Evolutionary conservation across 2,113 vertebrate species (phyloP).

Genomic region (Pleuronectes platessa): DNA sequence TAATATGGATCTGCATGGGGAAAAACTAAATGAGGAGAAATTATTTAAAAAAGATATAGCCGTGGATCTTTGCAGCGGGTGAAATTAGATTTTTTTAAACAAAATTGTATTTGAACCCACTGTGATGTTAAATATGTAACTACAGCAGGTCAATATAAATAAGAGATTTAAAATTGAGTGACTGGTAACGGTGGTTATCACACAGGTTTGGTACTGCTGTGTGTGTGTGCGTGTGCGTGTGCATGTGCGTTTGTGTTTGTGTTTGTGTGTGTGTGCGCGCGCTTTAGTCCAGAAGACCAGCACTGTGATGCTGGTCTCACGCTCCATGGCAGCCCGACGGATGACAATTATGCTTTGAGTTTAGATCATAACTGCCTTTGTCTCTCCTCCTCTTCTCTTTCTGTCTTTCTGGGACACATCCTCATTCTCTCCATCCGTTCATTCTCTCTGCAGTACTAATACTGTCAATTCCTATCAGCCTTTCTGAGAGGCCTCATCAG

Average conservation of each 20-base stretch:
- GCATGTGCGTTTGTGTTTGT: no score
- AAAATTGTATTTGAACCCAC: background rate
- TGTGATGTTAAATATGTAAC: background rate
- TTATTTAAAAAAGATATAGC: background rate
- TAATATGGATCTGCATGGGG: background rate
- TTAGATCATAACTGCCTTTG: slow-evolving; percentile 86
- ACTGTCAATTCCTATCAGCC: background rate
- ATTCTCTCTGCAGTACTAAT: slow-evolving; percentile 12
- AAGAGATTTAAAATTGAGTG: background rate
- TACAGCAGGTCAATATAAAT: background rate
- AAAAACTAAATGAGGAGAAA: background rate
- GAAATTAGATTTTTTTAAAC: no score
- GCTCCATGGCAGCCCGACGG: slow-evolving; percentile 78
- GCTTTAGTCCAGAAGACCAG: slow-evolving; percentile 74
- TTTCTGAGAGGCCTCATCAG: background rate
- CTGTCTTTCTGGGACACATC: slow-evolving; percentile 9
- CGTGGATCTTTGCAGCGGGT: no score
- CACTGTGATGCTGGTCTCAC: slow-evolving; percentile 66
- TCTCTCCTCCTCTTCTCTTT: background rate
- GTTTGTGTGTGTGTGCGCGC: no score
- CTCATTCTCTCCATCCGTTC: slow-evolving; percentile 20
- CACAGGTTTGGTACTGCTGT: no score
- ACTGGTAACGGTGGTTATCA: no score
- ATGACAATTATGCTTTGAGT: slow-evolving; percentile 82
- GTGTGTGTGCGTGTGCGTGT: no score